Evolutionary conservation across 2,113 vertebrate species (phyloP).

Genomic region (Hepsetus odoe): DNA sequence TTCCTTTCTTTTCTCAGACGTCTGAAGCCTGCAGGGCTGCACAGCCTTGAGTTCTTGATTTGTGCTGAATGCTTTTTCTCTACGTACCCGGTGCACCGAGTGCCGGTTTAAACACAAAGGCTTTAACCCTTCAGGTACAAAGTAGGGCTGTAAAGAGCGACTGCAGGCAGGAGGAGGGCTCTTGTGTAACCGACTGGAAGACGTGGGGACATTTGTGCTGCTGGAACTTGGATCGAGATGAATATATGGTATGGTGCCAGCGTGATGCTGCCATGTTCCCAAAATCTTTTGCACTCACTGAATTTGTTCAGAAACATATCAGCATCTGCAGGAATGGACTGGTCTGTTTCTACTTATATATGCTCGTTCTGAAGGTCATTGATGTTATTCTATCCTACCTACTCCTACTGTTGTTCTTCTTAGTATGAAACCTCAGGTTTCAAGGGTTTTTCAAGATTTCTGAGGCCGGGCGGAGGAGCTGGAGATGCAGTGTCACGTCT

Average conservation of each 20-base stretch:
- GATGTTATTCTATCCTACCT: no score
- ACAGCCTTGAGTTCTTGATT: slow-evolving; percentile 12
- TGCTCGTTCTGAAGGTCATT: no score
- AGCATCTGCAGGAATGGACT: no score
- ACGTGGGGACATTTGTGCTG: background rate
- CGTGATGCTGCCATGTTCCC: no score
- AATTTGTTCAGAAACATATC: no score
- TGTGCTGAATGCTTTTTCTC: background rate
- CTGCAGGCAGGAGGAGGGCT: background rate
- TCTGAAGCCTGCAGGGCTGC: slow-evolving; percentile 1
- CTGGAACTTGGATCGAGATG: background rate
- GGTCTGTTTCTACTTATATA: no score
- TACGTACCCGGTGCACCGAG: slow-evolving; percentile 9
- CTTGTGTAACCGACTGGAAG: background rate
- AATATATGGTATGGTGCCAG: background rate
- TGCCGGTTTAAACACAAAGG: background rate
- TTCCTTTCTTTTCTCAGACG: slow-evolving; percentile 50
- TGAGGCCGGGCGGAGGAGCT: background rate
- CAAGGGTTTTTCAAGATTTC: background rate
- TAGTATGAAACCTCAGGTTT: no score
- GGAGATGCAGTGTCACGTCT: background rate
- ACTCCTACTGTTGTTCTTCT: background rate
- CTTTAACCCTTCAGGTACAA: background rate
- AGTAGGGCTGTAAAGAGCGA: background rate
- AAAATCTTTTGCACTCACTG: no score